phyloP scores from a whole-genome alignment of 2,888 invertebrate species.

The Diarsia mendica region DNA sequence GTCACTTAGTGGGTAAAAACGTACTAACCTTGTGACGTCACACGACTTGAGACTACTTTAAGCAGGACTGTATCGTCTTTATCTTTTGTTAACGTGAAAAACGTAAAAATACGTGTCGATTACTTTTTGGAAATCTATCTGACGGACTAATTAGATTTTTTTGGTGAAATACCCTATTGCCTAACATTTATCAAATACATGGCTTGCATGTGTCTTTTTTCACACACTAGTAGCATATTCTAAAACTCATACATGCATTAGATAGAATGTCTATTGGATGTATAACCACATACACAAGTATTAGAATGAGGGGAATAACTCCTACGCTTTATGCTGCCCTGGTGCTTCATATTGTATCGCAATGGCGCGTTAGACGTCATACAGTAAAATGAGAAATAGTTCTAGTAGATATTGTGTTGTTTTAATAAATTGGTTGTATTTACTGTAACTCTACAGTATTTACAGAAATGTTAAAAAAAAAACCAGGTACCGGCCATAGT shows the following conservation, averaged over 20 bases:
- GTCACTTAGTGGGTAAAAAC: too few relatives aligned
- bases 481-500: accelerated
- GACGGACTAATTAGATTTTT: too few relatives aligned
- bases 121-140: too few relatives aligned
- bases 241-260: not conserved
- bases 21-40: too few relatives aligned
- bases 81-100: too few relatives aligned
- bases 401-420: not conserved
- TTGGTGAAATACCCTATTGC: too few relatives aligned
- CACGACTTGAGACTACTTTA: too few relatives aligned
- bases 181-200: not conserved
- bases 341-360: conserved; percentile 34
- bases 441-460: not conserved
- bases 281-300: not conserved
- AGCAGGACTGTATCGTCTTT: too few relatives aligned
- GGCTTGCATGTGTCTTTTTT: not conserved
- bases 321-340: conserved; percentile 19
- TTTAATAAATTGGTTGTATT: not conserved
- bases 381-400: not conserved
- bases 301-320: conserved; percentile 3
- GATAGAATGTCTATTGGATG: not conserved
- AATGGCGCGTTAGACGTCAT: conserved; percentile 33
- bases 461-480: not conserved
- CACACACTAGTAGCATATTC: not conserved
- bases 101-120: too few relatives aligned